Evolutionary conservation across 2,113 vertebrate species (phyloP).

Genomic region (Aplodontia rufa): DNA sequence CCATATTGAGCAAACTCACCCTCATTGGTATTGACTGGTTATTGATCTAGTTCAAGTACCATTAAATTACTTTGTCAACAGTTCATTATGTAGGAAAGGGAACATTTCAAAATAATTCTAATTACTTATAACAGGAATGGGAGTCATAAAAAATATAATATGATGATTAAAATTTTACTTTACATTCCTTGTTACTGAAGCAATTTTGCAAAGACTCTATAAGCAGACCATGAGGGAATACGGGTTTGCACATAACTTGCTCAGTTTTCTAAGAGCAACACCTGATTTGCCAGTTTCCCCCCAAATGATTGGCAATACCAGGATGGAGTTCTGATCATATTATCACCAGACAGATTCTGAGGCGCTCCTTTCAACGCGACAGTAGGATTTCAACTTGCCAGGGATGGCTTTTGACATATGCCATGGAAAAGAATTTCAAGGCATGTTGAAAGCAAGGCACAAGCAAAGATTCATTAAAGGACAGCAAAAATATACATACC

Average conservation of each 20-base stretch:
- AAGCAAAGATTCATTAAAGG: too few species aligned
- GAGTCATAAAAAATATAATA: neutral
- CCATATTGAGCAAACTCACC: neutral
- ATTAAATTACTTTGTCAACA: constrained; percentile 40
- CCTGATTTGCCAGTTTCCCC: neutral
- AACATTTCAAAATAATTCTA: constrained; percentile 24
- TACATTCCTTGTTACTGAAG: neutral
- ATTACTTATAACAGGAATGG: neutral
- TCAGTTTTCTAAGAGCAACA: neutral
- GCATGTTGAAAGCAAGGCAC: too few species aligned
- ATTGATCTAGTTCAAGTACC: constrained; percentile 20
- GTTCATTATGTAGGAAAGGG: neutral
- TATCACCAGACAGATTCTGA: too few species aligned
- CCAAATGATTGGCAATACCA: neutral
- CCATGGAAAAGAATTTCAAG: too few species aligned
- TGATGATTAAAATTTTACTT: neutral
- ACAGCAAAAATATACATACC: too few species aligned
- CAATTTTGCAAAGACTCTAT: neutral
- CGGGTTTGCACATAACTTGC: neutral
- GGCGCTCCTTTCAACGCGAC: too few species aligned
- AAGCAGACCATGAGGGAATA: neutral
- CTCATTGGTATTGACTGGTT: neutral
- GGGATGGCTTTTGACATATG: too few species aligned
- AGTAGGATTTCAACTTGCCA: too few species aligned
- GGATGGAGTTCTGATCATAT: neutral